phyloP scores from a whole-genome alignment of 1,140 invertebrate genomes.

The Littorina saxatilis region DNA sequence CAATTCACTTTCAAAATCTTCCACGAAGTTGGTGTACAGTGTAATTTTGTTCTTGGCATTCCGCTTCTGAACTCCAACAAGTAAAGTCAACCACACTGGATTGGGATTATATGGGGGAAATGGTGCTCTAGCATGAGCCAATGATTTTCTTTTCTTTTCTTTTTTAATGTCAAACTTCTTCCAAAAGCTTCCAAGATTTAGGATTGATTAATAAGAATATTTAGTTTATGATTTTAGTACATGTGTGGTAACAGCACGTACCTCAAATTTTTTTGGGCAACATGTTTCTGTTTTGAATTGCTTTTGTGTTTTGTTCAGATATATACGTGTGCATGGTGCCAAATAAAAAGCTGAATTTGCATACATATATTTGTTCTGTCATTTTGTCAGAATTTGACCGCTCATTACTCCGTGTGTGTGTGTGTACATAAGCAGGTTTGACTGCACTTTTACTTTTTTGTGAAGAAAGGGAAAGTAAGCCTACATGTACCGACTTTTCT shows the following conservation, averaged over 20 bases:
- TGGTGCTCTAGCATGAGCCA: not conserved
- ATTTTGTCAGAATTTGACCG: too few species aligned
- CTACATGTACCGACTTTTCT: too few species aligned
- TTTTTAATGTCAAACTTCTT: too few species aligned
- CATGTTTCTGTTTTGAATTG: not conserved
- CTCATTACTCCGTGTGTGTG: too few species aligned
- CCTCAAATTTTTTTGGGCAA: not conserved
- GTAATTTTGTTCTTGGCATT: not conserved
- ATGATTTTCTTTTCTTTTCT: not conserved
- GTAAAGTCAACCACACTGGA: not conserved
- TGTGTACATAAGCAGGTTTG: too few species aligned
- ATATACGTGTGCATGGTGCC: not conserved
- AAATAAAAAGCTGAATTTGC: not conserved
- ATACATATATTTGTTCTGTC: not conserved
- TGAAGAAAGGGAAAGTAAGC: too few species aligned
- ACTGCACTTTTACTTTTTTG: too few species aligned
- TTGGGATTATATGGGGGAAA: not conserved
- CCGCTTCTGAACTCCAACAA: not conserved
- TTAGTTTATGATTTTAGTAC: not conserved
- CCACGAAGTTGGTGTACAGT: not conserved
- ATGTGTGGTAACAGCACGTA: not conserved
- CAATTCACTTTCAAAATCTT: too few species aligned
- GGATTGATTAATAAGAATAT: not conserved
- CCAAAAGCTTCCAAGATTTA: slow-evolving; percentile 2
- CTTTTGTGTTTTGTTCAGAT: not conserved